Base-by-base conservation (phyloP, 2,113 vertebrate genomes). In the Chauna torquata region DNA sequence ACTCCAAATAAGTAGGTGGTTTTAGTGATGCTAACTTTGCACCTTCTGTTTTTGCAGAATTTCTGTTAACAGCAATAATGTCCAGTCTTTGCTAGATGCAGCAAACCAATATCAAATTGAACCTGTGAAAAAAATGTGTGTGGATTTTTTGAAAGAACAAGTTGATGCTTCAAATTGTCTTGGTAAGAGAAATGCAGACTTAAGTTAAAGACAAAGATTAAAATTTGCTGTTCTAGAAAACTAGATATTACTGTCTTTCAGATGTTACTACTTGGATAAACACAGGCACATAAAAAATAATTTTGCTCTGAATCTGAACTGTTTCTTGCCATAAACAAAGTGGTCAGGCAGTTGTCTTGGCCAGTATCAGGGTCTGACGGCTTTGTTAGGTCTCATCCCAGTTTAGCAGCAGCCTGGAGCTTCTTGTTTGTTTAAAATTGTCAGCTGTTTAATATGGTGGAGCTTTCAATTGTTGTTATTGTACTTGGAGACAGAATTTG, bases 21-120 rank as follows among this genome's bases (percentile, higher is more conserved):
- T 87, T 57, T 83, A 71, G 66, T 94, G 72, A 88, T 93, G 30
- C 36, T 97, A 54, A 90, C 55, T 88, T 89, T 92, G 71, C 16
- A 28, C 57, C 2, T 90, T 91, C n/a, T 97, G 80, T 96, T 76
- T 76, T 98, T 96, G 47, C 96, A 99, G 99, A 97, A 99, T 99
- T 95, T 99, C 99, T 4, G 99, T 99, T 84, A 99, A 99, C 97
- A 99, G 99, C 98, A 99, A 99, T 98, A 99, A 99, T 25, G 99
- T 99, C 77, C 99, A 99, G 97, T 99, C 99, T 47, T 97, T 99
- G 94, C 96, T 99, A 96, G 99, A 99, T 98, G 99, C 99, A 90
- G 99, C 99, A 97, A 99, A 99, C 98, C 99, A 99, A 80, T 99
- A 99, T 94, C 99, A 99, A 91, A 99, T 99, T 95, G 99, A 99